phyloP scores from a whole-genome alignment of 2,113 vertebrate genomes.

The Riparia riparia region DNA sequence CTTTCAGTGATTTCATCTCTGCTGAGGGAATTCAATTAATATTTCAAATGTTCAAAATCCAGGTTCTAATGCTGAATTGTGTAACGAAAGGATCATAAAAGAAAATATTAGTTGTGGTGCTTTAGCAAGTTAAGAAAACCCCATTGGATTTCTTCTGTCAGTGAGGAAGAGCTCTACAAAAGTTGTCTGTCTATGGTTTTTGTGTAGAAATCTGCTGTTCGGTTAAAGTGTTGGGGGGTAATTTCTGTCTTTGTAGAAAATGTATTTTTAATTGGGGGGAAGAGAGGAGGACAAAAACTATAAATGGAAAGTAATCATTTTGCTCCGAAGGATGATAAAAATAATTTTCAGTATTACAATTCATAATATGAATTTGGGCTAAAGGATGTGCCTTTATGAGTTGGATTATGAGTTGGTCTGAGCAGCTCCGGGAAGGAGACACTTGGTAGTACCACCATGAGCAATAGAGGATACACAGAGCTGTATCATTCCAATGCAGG shows the following conservation, averaged over 20 bases:
- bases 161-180: background rate
- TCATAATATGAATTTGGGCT: background rate
- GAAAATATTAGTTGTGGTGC: background rate
- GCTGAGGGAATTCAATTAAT: background rate
- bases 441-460: background rate
- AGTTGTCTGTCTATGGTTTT: background rate
- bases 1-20: background rate
- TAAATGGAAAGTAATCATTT: background rate
- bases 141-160: background rate
- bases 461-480: background rate
- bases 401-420: background rate
- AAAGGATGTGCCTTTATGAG: background rate
- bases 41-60: background rate
- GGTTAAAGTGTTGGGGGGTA: background rate
- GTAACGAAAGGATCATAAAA: background rate
- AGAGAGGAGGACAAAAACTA: background rate
- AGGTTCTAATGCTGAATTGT: background rate
- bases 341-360: background rate
- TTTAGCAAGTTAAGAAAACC: background rate
- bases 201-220: background rate
- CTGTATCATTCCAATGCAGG: background rate
- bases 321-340: background rate
- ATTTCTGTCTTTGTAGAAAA: background rate
- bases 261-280: rapidly evolving
- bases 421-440: background rate